Percentiles rank a stretch among this genome's conserved stretches.
These are phyloP conservation scores for Pipistrellus nathusii DNA, from an alignment of 2,797 vertebrate genomes.

Conservation along the genomic window DNA sequence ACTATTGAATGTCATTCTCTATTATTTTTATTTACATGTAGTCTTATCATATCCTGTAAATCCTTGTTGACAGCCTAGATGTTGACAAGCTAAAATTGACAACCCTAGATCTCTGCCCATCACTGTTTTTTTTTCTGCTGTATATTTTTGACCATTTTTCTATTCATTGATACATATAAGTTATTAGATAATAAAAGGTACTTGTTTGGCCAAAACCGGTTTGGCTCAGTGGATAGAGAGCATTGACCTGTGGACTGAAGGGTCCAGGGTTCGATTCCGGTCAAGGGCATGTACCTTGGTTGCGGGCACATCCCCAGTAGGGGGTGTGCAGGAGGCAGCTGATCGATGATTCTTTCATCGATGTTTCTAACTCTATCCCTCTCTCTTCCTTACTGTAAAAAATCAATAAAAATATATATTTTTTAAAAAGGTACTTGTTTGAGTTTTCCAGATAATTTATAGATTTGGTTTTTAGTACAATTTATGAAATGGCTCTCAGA, in stretches of 20 bases:
- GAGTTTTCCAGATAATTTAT: constrained; percentile 40
- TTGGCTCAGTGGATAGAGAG: too few species aligned
- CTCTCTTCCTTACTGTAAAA: too few species aligned
- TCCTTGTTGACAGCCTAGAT: constrained; percentile 42
- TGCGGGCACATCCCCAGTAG: too few species aligned
- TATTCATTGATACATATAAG: constrained; percentile 23
- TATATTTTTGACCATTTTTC: constrained; percentile 53
- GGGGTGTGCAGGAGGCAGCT: too few species aligned
- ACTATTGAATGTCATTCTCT: constrained; percentile 34
- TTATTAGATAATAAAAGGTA: constrained; percentile 51
- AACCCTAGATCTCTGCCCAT: neutral
- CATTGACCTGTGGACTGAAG: too few species aligned
- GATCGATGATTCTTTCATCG: too few species aligned
- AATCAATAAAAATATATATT: too few species aligned
- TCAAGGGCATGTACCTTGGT: too few species aligned
- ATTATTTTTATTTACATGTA: constrained; percentile 47
- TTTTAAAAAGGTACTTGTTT: neutral
- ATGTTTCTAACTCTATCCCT: too few species aligned
- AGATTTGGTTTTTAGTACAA: constrained; percentile 37
- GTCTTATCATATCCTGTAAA: neutral
- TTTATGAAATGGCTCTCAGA: constrained; percentile 4
- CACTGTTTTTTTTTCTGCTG: neutral
- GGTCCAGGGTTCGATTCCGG: too few species aligned
- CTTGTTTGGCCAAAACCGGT: neutral
- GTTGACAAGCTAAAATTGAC: constrained; percentile 1